Percentiles rank a stretch among this genome's conserved stretches.
Evolutionary conservation across 1,140 invertebrate species (phyloP).

Genomic region (Lerema accius): DNA sequence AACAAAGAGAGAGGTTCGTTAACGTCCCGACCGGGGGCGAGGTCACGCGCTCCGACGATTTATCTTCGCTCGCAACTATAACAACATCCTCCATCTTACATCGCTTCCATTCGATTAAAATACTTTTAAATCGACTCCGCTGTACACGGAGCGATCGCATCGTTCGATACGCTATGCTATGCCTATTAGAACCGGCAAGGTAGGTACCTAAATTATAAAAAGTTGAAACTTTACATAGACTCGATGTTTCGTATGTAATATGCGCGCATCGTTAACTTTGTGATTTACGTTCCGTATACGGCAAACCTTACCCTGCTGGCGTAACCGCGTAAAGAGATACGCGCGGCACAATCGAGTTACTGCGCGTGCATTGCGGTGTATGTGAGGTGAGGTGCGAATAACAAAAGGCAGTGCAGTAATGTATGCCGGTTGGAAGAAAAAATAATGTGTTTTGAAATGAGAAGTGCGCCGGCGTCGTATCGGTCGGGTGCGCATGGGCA

Average conservation of each 20-base stretch:
- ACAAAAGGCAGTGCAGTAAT: slow-evolving; percentile 61
- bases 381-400: slow-evolving; percentile 37
- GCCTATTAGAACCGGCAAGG: slow-evolving; percentile 22
- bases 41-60: slow-evolving; percentile 67
- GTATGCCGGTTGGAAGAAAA: slow-evolving; percentile 53
- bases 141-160: slow-evolving; percentile 1
- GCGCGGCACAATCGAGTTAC: slow-evolving; percentile 22
- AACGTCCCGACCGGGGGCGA: slow-evolving; percentile 63
- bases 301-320: slow-evolving; percentile 61
- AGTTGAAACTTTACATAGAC: slow-evolving; percentile 35
- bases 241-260: slow-evolving; percentile 58
- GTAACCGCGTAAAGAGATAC: slow-evolving; percentile 49
- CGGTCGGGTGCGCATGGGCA: slow-evolving; percentile 80
- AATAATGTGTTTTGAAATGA: slow-evolving; percentile 76
- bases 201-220: slow-evolving; percentile 30
- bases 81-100: slow-evolving; percentile 50
- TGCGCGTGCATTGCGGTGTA: slow-evolving; percentile 60
- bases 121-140: slow-evolving; percentile 14
- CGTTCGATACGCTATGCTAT: slow-evolving; percentile 31
- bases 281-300: slow-evolving; percentile 61
- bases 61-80: slow-evolving; percentile 58
- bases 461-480: slow-evolving; percentile 72
- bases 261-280: slow-evolving; percentile 70
- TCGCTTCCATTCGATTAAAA: slow-evolving; percentile 41
- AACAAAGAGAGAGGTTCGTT: slow-evolving; percentile 76